Conservation (phyloP, 1,140 invertebrate genomes). For the Sitobion miscanthi region DNA sequence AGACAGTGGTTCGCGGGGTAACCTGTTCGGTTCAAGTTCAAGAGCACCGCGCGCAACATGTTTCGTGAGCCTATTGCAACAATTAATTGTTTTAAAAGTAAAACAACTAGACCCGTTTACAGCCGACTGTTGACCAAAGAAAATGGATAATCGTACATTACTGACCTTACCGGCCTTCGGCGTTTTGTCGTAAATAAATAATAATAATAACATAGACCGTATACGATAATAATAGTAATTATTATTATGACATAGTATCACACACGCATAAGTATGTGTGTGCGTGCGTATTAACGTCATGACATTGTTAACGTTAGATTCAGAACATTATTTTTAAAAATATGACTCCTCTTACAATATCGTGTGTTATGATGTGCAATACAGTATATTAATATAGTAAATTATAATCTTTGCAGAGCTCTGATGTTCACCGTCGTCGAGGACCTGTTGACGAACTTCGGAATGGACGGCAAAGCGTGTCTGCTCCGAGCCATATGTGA, state of each 20-base stretch:
- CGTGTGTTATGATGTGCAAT: no score
- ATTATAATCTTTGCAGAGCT: conserved; percentile 64
- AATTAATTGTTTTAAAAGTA: background rate
- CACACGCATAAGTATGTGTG: no score
- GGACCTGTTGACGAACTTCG: conserved; percentile 77
- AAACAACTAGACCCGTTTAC: background rate
- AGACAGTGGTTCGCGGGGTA: background rate
- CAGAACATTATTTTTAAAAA: no score
- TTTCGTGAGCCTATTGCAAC: background rate
- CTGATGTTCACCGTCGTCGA: conserved; percentile 77
- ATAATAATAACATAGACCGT: background rate
- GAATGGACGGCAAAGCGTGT: conserved; percentile 81
- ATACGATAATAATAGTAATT: background rate
- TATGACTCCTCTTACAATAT: no score
- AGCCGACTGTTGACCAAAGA: background rate
- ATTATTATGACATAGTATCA: no score
- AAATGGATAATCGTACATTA: background rate
- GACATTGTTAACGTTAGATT: no score
- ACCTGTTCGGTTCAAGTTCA: conserved; percentile 2
- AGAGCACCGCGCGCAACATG: background rate
- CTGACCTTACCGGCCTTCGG: background rate
- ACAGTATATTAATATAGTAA: background rate
- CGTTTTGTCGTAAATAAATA: background rate
- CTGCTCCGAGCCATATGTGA: conserved; percentile 83
- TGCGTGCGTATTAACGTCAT: no score